Conservation (phyloP, 1,140 invertebrate species). For the Ptiloglossa arizonensis region DNA sequence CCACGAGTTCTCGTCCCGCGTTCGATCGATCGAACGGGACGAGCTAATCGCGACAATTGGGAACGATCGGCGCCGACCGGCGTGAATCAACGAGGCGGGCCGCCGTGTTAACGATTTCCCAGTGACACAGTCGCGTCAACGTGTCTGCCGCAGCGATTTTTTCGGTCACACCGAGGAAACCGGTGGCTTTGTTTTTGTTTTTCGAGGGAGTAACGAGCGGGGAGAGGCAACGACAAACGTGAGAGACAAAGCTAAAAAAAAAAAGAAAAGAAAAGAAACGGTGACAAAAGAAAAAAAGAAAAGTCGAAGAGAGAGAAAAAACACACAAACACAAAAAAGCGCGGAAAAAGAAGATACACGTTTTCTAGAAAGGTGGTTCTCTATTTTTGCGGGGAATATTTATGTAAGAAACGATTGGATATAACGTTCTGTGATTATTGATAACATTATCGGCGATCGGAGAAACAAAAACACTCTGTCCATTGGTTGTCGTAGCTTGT, state of each 20-base stretch:
- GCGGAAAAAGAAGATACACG: background rate
- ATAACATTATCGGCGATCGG: slow-evolving; percentile 16
- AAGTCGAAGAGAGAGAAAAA: background rate
- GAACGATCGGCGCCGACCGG: slow-evolving; percentile 51
- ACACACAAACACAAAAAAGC: no score
- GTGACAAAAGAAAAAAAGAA: no score
- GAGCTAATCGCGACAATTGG: slow-evolving; percentile 52
- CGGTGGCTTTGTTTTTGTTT: no score
- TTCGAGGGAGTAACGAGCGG: background rate
- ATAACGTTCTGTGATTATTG: slow-evolving; percentile 31
- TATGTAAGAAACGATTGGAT: background rate
- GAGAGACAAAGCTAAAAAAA: background rate
- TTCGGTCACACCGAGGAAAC: no score
- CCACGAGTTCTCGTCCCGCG: slow-evolving; percentile 24
- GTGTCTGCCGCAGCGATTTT: slow-evolving; percentile 48
- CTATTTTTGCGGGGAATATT: slow-evolving; percentile 22
- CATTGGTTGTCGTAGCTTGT: slow-evolving; percentile 23
- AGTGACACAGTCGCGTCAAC: slow-evolving; percentile 52
- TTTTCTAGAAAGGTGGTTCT: slow-evolving; percentile 11
- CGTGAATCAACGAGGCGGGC: slow-evolving; percentile 56
- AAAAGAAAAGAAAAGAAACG: background rate
- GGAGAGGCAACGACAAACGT: background rate
- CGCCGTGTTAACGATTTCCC: slow-evolving; percentile 50
- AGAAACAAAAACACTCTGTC: slow-evolving; percentile 1
- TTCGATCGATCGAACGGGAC: slow-evolving; percentile 26